A percentile compares a stretch with the other conserved stretches of the same genome.
Conservation (phyloP, 37 sponge, comb jelly and placozoan species). For the Cliona cf. orientalis region DNA sequence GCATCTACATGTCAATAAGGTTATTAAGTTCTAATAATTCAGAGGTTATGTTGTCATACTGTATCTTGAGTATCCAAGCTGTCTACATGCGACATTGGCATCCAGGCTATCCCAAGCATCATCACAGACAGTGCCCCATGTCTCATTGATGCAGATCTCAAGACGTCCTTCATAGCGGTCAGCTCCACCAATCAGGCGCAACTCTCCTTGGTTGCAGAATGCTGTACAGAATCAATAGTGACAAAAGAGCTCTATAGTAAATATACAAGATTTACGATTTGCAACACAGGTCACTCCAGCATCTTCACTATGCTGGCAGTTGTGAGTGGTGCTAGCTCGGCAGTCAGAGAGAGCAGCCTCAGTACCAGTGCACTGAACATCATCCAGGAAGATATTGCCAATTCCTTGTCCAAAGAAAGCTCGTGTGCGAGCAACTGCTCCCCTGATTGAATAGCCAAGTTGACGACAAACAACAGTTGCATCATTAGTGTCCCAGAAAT, state of each 20-base stretch:
- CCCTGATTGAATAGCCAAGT: too few relatives aligned
- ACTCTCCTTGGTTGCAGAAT: neutral
- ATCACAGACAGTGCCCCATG: constrained; percentile 33
- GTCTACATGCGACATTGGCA: constrained; percentile 18
- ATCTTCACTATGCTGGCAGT: constrained; percentile 21
- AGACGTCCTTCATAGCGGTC: constrained; percentile 20
- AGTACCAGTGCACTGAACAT: constrained; percentile 32
- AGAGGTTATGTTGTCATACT: too few relatives aligned
- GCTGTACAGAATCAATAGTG: too few relatives aligned
- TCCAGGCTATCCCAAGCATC: constrained; percentile 14
- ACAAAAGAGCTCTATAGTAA: too few relatives aligned
- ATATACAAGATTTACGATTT: too few relatives aligned
- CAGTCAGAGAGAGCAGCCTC: constrained; percentile 3
- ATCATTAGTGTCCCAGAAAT: too few relatives aligned
- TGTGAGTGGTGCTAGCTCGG: neutral
- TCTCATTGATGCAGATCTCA: constrained; percentile 2
- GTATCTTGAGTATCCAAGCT: constrained; percentile 20
- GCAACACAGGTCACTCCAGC: constrained; percentile 31
- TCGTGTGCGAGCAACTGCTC: too few relatives aligned
- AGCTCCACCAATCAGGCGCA: constrained; percentile 14
- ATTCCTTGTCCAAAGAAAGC: constrained; percentile 11
- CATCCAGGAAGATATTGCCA: constrained; percentile 4
- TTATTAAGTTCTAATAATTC: too few relatives aligned
- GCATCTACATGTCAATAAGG: too few relatives aligned
- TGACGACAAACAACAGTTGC: too few relatives aligned